These are phyloP conservation scores for Paracyclopina nana DNA, from an alignment of 1,140 invertebrate species.

Conservation along the genomic window DNA sequence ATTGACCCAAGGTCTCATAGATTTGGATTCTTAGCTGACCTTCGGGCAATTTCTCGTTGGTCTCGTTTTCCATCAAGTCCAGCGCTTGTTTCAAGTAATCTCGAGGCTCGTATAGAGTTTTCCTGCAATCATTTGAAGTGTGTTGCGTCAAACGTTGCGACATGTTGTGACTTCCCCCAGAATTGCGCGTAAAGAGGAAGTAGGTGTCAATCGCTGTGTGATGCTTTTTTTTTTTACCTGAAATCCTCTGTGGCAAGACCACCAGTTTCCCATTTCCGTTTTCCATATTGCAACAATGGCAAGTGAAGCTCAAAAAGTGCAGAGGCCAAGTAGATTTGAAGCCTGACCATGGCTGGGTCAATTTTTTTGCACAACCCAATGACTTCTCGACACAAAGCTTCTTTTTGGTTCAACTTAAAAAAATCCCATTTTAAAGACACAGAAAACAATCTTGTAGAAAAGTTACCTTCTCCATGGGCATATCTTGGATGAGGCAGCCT, in stretches of 20 bases:
- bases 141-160: too few species aligned
- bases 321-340: conserved; percentile 20
- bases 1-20: conserved; percentile 6
- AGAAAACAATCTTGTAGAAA: too few species aligned
- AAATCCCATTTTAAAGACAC: too few species aligned
- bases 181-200: too few species aligned
- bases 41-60: conserved; percentile 3
- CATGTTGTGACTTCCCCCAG: too few species aligned
- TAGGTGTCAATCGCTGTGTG: too few species aligned
- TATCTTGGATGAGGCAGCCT: conserved; percentile 28
- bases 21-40: conserved; percentile 4
- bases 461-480: neutral
- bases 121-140: too few species aligned
- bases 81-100: neutral
- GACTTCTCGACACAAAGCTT: conserved; percentile 20
- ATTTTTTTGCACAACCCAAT: conserved; percentile 21
- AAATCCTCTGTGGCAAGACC: conserved; percentile 13
- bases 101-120: conserved; percentile 4
- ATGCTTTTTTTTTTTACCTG: too few species aligned
- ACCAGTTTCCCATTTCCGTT: conserved; percentile 15
- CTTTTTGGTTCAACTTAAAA: conserved; percentile 19
- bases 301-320: conserved; percentile 21
- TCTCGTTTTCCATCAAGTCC: conserved; percentile 4
- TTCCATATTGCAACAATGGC: conserved; percentile 18
- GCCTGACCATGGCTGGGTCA: conserved; percentile 19